phyloP scores from a whole-genome alignment of 2,113 vertebrate species.

The Macheiramphus alcinus region DNA sequence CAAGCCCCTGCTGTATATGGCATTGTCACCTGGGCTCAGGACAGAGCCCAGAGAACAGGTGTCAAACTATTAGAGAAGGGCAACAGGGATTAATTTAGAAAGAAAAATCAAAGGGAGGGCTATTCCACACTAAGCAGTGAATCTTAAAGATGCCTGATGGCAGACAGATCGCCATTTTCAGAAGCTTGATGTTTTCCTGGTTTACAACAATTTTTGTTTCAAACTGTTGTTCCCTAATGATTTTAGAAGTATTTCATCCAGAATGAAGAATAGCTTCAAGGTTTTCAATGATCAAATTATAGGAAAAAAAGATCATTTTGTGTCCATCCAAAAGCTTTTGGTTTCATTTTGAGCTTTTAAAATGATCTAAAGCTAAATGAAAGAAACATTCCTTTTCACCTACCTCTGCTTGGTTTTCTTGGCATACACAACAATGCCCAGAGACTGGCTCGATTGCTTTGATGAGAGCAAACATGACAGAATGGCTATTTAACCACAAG shows the following conservation, averaged over 20 bases:
- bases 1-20: background rate
- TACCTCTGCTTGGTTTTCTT: background rate
- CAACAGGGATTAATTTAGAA: background rate
- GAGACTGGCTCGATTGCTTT: accelerated
- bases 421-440: background rate
- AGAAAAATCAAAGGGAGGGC: background rate
- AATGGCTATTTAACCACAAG: background rate
- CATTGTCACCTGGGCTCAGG: background rate
- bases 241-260: background rate
- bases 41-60: background rate
- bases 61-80: background rate
- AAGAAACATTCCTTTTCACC: background rate
- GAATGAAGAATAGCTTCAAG: background rate
- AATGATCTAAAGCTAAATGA: background rate
- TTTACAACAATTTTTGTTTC: background rate
- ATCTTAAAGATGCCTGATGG: background rate
- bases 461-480: background rate
- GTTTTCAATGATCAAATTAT: background rate
- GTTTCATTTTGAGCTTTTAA: background rate
- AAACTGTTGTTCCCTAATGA: background rate
- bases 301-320: background rate
- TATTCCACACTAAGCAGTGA: background rate
- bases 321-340: background rate
- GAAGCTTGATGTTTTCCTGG: background rate
- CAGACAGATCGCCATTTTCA: background rate